Evolutionary conservation across 2,888 invertebrate species (phyloP).

Genomic region (Drosophila borborema): DNA sequence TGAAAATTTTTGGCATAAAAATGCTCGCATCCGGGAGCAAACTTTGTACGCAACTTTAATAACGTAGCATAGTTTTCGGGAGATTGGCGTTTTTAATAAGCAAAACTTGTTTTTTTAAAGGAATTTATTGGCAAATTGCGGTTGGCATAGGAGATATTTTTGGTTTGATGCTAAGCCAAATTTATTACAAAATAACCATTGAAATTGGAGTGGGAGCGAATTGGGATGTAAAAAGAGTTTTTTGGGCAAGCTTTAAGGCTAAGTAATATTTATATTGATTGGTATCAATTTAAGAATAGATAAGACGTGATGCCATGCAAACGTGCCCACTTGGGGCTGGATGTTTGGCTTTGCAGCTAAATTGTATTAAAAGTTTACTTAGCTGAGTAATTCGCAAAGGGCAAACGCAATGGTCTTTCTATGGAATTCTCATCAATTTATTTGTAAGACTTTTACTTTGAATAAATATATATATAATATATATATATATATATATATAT

Average conservation of each 20-base stretch:
- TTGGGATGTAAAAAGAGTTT: not conserved
- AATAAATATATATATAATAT: no score
- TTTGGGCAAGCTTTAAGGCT: not conserved
- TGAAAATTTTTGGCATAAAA: not conserved
- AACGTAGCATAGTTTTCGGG: conserved; percentile 42
- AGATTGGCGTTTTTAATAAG: not conserved
- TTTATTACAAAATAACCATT: not conserved
- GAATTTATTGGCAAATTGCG: conserved; percentile 7
- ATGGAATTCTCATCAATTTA: no score
- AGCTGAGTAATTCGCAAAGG: no score
- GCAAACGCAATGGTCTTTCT: no score
- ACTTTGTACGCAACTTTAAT: not conserved
- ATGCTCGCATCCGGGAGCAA: not conserved
- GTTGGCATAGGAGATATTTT: not conserved
- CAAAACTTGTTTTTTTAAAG: not conserved
- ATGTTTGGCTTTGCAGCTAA: not conserved
- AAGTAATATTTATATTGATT: not conserved
- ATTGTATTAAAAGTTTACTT: no score
- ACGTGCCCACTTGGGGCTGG: not conserved
- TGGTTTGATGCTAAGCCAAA: not conserved
- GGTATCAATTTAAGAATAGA: not conserved
- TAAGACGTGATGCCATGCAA: not conserved
- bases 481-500: no score
- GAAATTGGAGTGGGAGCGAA: not conserved
- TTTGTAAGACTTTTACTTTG: no score